Base-by-base conservation (phyloP, 2,888 invertebrate genomes). In the Orchesellides sinensis region DNA sequence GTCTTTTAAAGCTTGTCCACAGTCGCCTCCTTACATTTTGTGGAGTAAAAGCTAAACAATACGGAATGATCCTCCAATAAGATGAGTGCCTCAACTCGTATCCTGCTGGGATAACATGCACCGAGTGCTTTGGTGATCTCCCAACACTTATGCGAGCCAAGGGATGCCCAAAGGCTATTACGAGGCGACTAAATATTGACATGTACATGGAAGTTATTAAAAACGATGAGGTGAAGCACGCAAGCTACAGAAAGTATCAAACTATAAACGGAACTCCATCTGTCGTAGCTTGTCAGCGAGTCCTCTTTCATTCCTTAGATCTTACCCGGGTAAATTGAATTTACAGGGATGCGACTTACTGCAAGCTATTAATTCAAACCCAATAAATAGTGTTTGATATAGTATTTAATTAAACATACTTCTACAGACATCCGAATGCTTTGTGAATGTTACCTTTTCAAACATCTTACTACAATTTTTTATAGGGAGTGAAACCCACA, bases 1-100 rank as follows among this genome's bases (percentile, higher is more conserved):
- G 68, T 3, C 47, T 49, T 29, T 17, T 68, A 17, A 68, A 68
- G 29, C n/a, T 68, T 17, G 52, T 52, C 1, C 14, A 49, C 17
- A 27, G 29, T 19, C 6, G 35, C 2, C 19, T 61, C 1, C 19
- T 61, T 2, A 21, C 17, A 19, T 40, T 63, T 40, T 35, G 23
- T 0, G 35, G 12, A 0, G 21, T 63, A 12, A 10, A 23, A 1
- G 21, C 63, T 0, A 63, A 63, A 63, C 19, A 40, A 23, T 63
- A 63, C n/a, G 5, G 21, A 21, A 21, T 10, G 2, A 35, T 23
- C 21, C 63, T 63, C 1, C 35, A 35, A 21, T 63, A 40, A 6
- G 35, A 35, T 0, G 14, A 21, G 1, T 63, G 63, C 14, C 8
- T 21, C 1, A 23, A 23, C 1, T 17, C 14, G 0, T n/a, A 19